Percentiles rank a stretch among this genome's conserved stretches.
Evolutionary conservation across 2,113 vertebrate species (phyloP).

Genomic region (Gallinago paraguaiae): DNA sequence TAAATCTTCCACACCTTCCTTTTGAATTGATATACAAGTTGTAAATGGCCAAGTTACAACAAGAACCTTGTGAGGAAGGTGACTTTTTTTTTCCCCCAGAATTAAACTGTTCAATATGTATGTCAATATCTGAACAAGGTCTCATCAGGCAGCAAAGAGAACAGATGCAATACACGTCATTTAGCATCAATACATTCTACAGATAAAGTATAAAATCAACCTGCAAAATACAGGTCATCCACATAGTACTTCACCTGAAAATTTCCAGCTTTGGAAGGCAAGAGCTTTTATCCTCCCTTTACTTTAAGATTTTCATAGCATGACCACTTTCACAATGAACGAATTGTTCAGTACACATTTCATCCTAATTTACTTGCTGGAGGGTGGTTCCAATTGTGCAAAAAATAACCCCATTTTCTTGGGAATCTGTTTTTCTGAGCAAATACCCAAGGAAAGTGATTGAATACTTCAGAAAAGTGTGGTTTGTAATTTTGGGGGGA

Average conservation of each 20-base stretch:
- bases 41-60: not conserved
- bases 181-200: not conserved
- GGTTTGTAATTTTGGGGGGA: not conserved
- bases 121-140: not conserved
- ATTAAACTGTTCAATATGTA: not conserved
- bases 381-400: not conserved
- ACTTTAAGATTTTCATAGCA: not conserved
- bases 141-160: not conserved
- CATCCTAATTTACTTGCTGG: not conserved
- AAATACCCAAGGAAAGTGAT: not conserved
- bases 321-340: not conserved
- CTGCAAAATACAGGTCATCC: not conserved
- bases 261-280: not conserved
- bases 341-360: not conserved
- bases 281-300: not conserved
- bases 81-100: not conserved
- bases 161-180: not conserved
- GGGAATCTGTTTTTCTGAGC: not conserved
- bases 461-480: not conserved
- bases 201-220: not conserved
- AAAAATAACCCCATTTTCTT: not conserved
- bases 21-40: not conserved
- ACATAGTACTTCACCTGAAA: not conserved
- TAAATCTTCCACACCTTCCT: not conserved
- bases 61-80: not conserved